A percentile compares a stretch with the other conserved stretches of the same genome.
These are phyloP conservation scores for Mormyrus hasselquistii DNA, from an alignment of 2,797 vertebrate genomes.

Conservation along the genomic window DNA sequence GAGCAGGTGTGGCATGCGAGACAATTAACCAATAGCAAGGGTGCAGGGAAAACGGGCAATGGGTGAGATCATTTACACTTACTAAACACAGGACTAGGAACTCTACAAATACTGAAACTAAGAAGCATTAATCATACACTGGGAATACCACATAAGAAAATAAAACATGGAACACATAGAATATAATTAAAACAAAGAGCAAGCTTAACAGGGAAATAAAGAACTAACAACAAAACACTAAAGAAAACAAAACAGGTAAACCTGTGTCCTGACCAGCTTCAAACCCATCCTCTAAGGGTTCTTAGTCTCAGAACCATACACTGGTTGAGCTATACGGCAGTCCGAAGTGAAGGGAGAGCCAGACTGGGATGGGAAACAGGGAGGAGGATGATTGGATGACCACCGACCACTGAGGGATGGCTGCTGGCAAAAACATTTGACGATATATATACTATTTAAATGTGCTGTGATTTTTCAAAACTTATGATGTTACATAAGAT, in stretches of 20 bases:
- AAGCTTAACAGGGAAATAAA: background rate
- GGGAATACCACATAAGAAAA: background rate
- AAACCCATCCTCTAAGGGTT: background rate
- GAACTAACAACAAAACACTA: background rate
- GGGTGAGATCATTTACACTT: background rate
- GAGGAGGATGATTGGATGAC: background rate
- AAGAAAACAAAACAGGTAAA: background rate
- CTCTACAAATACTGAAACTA: background rate
- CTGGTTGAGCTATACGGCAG: background rate
- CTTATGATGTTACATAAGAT: background rate
- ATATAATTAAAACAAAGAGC: background rate
- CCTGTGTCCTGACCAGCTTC: background rate
- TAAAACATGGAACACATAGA: background rate
- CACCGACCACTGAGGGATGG: background rate
- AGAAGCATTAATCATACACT: background rate
- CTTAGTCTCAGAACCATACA: background rate
- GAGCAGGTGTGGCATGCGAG: background rate
- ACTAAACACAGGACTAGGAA: background rate
- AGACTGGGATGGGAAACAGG: background rate
- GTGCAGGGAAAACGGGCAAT: too few species aligned
- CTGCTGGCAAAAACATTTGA: background rate
- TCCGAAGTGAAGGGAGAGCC: background rate
- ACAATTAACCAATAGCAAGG: background rate
- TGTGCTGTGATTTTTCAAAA: background rate
- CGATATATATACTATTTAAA: background rate